A percentile compares a stretch with the other conserved stretches of the same genome.
phyloP scores from a whole-genome alignment of 2,113 vertebrate species.

The Geothlypis trichas region DNA sequence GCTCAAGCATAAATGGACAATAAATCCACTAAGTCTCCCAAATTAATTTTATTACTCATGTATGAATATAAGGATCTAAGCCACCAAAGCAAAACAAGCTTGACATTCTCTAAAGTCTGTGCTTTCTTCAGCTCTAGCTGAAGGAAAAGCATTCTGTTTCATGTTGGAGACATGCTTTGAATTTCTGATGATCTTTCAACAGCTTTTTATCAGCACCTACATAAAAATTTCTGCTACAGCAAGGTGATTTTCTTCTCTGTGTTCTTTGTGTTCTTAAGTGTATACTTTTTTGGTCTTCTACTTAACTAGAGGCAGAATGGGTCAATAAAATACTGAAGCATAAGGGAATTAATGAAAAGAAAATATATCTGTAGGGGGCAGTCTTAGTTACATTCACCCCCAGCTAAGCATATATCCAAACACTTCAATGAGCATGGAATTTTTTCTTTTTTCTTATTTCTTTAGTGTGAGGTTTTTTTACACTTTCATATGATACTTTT shows the following conservation, averaged over 20 bases:
- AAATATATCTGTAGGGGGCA: not conserved
- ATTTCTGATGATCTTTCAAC: not conserved
- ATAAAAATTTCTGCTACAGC: not conserved
- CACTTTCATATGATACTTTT: not conserved
- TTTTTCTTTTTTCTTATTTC: not conserved
- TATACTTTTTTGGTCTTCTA: not conserved
- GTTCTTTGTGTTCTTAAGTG: not conserved
- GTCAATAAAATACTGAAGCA: not conserved
- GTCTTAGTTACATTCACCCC: not conserved
- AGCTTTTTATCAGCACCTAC: not conserved
- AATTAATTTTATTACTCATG: not conserved
- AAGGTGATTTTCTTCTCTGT: not conserved
- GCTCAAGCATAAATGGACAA: not conserved
- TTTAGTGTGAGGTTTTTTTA: not conserved
- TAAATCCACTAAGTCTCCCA: not conserved
- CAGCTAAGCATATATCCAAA: not conserved
- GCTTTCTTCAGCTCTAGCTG: not conserved
- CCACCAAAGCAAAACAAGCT: not conserved
- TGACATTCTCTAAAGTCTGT: not conserved
- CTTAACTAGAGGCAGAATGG: not conserved
- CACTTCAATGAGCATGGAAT: fast-evolving
- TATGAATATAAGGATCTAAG: not conserved
- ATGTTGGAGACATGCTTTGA: not conserved
- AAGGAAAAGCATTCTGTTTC: not conserved
- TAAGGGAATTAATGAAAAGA: not conserved